A percentile compares a stretch with the other conserved stretches of the same genome.
These are phyloP conservation scores for Mythimna impura DNA, from an alignment of 2,888 invertebrate species.

Conservation along the genomic window DNA sequence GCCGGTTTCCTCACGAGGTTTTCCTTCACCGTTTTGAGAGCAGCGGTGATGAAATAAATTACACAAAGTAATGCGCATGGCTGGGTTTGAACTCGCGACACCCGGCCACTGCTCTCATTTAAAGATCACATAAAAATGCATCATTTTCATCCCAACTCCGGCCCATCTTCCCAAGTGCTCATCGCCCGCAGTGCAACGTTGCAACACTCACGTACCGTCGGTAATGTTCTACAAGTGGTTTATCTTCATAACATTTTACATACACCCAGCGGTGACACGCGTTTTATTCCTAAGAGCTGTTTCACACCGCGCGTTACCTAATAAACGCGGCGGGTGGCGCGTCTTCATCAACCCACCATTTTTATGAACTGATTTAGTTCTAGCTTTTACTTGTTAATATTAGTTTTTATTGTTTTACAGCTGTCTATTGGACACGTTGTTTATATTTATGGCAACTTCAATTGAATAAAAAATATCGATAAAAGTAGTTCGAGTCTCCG, in stretches of 20 bases:
- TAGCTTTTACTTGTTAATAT: constrained; percentile 32
- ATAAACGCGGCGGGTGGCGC: constrained; percentile 45
- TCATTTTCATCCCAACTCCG: constrained; percentile 34
- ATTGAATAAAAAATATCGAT: too few relatives aligned
- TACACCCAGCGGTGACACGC: constrained; percentile 66
- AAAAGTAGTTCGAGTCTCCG: too few relatives aligned
- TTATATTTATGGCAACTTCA: background rate
- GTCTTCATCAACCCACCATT: constrained; percentile 18
- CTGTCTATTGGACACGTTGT: background rate
- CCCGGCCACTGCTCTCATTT: too few relatives aligned
- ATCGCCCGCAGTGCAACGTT: constrained; percentile 58
- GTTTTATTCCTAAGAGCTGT: constrained; percentile 61
- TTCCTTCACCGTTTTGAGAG: too few relatives aligned
- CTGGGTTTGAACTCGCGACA: too few relatives aligned
- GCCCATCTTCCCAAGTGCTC: constrained; percentile 29
- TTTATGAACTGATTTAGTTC: constrained; percentile 46
- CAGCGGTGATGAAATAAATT: too few relatives aligned
- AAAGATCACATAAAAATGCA: background rate
- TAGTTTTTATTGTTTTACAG: constrained; percentile 13
- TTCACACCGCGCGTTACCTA: constrained; percentile 42
- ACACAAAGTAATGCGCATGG: too few relatives aligned
- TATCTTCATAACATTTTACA: constrained; percentile 82
- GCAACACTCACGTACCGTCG: constrained; percentile 61
- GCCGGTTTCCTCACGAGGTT: too few relatives aligned
- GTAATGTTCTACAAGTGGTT: constrained; percentile 77